phyloP scores from a whole-genome alignment of 1,140 invertebrate genomes.

The Apis laboriosa region DNA sequence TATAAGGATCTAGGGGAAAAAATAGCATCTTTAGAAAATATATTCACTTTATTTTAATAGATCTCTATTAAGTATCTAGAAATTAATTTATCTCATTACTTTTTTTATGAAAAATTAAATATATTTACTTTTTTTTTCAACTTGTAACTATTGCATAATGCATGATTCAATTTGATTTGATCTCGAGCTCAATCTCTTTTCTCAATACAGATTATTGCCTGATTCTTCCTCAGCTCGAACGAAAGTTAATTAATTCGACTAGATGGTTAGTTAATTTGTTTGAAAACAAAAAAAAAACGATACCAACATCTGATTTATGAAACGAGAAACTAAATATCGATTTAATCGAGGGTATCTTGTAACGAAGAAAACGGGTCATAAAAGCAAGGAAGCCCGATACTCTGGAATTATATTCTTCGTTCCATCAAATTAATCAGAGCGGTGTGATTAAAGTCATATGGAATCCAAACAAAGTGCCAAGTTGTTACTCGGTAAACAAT shows the following conservation, averaged over 20 bases:
- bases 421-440: slow-evolving; percentile 23
- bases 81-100: not conserved
- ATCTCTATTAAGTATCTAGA: not conserved
- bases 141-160: not conserved
- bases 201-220: too few relatives aligned
- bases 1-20: too few relatives aligned
- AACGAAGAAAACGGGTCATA: not conserved
- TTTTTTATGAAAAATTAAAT: not conserved
- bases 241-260: too few relatives aligned
- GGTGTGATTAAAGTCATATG: not conserved
- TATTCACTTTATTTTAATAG: not conserved
- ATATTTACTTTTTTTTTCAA: not conserved
- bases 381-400: not conserved
- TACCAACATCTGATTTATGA: not conserved
- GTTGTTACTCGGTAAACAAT: slow-evolving; percentile 29
- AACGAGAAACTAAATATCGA: not conserved
- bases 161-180: not conserved
- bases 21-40: too few relatives aligned
- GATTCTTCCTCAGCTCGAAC: too few relatives aligned
- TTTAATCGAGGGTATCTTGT: not conserved
- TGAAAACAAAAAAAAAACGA: not conserved
- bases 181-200: not conserved
- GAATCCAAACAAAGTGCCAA: slow-evolving; percentile 20
- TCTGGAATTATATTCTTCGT: not conserved
- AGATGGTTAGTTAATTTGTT: not conserved